phyloP scores from a whole-genome alignment of 1,140 invertebrate species.

The Drosophila arizonae region DNA sequence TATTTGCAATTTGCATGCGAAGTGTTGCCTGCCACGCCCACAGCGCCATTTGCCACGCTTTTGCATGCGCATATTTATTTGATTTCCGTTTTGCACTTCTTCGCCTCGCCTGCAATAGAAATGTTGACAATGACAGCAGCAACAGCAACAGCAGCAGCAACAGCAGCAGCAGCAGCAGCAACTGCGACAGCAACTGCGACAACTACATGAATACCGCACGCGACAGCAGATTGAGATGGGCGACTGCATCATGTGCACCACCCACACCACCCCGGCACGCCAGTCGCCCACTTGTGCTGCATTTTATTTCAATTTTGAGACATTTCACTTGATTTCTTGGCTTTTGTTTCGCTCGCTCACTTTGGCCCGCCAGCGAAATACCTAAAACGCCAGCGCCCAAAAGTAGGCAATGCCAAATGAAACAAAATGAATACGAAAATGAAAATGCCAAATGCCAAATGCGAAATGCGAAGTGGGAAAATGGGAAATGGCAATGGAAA shows the following conservation, averaged over 20 bases:
- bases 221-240: constrained; percentile 24
- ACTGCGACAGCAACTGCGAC: background rate
- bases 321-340: constrained; percentile 64
- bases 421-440: constrained; percentile 7
- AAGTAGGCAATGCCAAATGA: constrained; percentile 22
- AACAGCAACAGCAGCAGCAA: constrained; percentile 3
- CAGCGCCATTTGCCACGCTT: constrained; percentile 42
- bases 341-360: constrained; percentile 31
- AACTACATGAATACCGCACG: constrained; percentile 23
- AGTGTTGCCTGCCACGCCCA: background rate
- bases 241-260: constrained; percentile 27
- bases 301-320: constrained; percentile 63
- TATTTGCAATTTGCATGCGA: constrained; percentile 69
- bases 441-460: background rate
- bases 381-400: background rate
- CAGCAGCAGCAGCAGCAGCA: constrained; percentile 17
- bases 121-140: constrained; percentile 66
- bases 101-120: constrained; percentile 52
- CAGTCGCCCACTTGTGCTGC: constrained; percentile 15
- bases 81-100: constrained; percentile 19
- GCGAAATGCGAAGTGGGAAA: background rate
- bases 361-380: constrained; percentile 12
- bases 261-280: background rate
- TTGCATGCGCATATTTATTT: constrained; percentile 55
- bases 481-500: background rate